Evolutionary conservation across 2,888 invertebrate genomes (phyloP).

Genomic region (Parelbella ahira): DNA sequence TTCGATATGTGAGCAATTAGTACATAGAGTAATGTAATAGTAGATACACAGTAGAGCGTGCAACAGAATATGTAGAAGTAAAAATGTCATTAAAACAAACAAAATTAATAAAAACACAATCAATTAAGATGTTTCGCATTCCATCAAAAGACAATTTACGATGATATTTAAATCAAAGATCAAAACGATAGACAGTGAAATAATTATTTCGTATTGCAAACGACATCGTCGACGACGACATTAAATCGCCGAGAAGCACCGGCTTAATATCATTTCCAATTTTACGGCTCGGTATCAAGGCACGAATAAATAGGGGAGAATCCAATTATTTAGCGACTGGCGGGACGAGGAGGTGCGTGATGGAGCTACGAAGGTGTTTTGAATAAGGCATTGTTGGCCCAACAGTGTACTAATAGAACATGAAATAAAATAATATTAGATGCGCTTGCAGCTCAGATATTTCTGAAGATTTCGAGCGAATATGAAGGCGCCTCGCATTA

Average conservation of each 20-base stretch:
- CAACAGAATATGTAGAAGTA: no score
- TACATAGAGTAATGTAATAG: no score
- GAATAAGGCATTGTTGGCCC: no score
- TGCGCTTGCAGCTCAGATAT: no score
- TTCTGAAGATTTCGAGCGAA: no score
- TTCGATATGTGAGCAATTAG: no score
- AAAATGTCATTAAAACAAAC: neutral
- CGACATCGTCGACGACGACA: conserved; percentile 8
- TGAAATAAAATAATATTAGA: no score
- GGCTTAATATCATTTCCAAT: conserved; percentile 13
- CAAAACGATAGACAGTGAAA: conserved; percentile 2
- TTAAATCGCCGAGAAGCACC: conserved; percentile 12
- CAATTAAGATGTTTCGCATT: neutral
- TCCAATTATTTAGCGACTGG: conserved; percentile 9
- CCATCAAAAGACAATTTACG: neutral
- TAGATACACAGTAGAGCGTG: no score
- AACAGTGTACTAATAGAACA: no score
- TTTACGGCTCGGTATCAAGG: conserved; percentile 10
- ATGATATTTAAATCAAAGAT: conserved; percentile 7
- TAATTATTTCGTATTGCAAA: conserved; percentile 7
- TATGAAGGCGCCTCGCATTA: no score
- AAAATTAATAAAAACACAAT: neutral
- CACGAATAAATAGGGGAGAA: conserved; percentile 7
- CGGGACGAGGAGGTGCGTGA: neutral
- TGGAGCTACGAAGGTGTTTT: neutral